Evolutionary conservation across 2,113 vertebrate species (phyloP), one percentile per base, ranked within the genome.

Genomic region (Hemicordylus capensis): DNA sequence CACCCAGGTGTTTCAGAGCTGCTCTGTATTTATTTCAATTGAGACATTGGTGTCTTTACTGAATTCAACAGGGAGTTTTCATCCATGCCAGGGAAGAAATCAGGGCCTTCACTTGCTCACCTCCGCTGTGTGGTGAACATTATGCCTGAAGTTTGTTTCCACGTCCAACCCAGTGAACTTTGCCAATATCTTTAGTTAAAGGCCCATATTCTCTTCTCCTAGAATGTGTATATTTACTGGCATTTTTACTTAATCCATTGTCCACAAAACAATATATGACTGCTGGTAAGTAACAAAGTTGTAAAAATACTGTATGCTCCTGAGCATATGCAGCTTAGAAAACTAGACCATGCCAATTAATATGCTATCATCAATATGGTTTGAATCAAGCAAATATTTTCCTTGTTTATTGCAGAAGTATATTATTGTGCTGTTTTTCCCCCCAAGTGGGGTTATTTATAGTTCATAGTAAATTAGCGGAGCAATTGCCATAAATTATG

Each of bases 401-500:
- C 93, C 93, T 94, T 95, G 94, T 95, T 95, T 95, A 93, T 93
- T 94, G 92, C 92, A 92, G 80, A 61, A 88, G 1, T 88, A 83
- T 61, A 95, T 93, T 94, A 86, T 91, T 88, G 87, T 70, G 37
- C 3, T 54, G 51, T 54, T 91, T 95, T 85, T 95, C n/a, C n/a
- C n/a, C n/a, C n/a, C 90, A 87, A 92, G 90, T 86, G 86, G 90
- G 90, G 93, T 95, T 95, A 95, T 95, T 95, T 94, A 95, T 95
- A 95, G 94, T 93, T 94, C 90, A 92, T 89, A 93, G 94, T 95
- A 94, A 95, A 94, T 95, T 95, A 90, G 89, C 92, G 84, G 88
- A 94, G 94, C 94, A 94, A 94, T 95, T 95, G 91, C 94, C 92
- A 95, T 95, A 95, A 95, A 95, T 95, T 95, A 94, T 92, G 85